Percentiles rank a stretch among this genome's conserved stretches.
Evolutionary conservation across 1,140 invertebrate genomes (phyloP).

Genomic region (Nomia melanderi): DNA sequence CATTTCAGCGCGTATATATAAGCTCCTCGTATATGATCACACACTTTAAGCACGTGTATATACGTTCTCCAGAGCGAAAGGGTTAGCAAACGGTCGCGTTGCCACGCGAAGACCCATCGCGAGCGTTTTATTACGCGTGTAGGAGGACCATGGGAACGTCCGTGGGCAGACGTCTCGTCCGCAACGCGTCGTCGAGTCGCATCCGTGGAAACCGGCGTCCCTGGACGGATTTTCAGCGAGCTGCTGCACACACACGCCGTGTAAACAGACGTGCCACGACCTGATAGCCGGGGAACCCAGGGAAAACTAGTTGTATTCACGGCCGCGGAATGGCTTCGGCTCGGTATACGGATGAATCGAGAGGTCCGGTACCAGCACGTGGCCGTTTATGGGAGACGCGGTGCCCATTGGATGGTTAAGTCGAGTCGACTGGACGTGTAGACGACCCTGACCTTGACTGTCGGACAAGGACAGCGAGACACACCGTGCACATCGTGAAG

Average conservation of each 20-base stretch:
- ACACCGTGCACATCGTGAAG: conserved; percentile 39
- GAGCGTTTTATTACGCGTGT: conserved; percentile 16
- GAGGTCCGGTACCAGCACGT: conserved; percentile 53
- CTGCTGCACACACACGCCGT: not conserved
- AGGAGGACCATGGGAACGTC: conserved; percentile 45
- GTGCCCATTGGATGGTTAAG: conserved; percentile 57
- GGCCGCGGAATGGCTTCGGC: conserved; percentile 29
- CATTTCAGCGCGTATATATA: no score
- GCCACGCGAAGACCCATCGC: not conserved
- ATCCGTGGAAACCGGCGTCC: conserved; percentile 58
- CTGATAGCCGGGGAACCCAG: conserved; percentile 11
- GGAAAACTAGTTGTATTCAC: conserved; percentile 44
- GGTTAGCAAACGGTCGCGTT: conserved; percentile 9
- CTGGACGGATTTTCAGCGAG: conserved; percentile 40
- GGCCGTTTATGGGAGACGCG: conserved; percentile 69
- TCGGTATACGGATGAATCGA: conserved; percentile 42
- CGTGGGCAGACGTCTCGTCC: no score
- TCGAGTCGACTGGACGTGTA: conserved; percentile 46
- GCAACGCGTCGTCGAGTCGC: not conserved
- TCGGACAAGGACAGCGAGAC: conserved; percentile 66
- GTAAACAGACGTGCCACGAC: conserved; percentile 33
- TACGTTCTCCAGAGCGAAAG: no score
- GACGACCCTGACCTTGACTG: conserved; percentile 71
- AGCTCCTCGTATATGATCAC: no score
- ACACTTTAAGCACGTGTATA: no score